These are phyloP conservation scores for Pempheris klunzingeri DNA, from an alignment of 2,797 vertebrate species.

Conservation along the genomic window DNA sequence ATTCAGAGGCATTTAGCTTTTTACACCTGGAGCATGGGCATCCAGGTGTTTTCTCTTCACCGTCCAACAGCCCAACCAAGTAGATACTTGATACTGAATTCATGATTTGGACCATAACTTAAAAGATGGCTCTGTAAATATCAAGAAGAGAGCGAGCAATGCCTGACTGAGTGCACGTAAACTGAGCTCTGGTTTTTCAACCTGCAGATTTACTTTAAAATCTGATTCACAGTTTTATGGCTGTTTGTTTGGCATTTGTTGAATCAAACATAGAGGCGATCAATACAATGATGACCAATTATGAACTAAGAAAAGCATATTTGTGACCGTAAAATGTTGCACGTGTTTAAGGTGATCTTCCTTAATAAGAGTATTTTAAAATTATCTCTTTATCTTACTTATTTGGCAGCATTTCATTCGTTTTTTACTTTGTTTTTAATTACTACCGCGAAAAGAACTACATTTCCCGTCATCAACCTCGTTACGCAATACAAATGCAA, in stretches of 20 bases:
- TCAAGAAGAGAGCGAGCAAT: neutral
- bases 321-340: neutral
- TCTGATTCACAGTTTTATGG: neutral
- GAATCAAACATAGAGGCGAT: neutral
- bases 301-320: neutral
- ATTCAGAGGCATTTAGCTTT: neutral
- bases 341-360: too few species aligned
- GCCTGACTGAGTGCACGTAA: neutral
- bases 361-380: too few species aligned
- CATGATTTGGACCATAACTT: too few species aligned
- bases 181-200: neutral
- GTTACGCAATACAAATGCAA: conserved; percentile 44
- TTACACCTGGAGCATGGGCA: too few species aligned
- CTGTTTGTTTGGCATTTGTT: neutral
- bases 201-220: neutral
- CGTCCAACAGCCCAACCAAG: neutral
- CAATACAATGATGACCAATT: too few species aligned
- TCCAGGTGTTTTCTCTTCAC: neutral
- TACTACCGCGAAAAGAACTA: conserved; percentile 29
- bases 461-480: conserved; percentile 50
- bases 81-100: neutral
- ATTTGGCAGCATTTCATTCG: too few species aligned
- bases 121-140: neutral
- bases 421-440: neutral
- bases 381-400: too few species aligned